Base-by-base conservation (phyloP, 1,140 invertebrate genomes). In the Lysiphlebus fabarum region DNA sequence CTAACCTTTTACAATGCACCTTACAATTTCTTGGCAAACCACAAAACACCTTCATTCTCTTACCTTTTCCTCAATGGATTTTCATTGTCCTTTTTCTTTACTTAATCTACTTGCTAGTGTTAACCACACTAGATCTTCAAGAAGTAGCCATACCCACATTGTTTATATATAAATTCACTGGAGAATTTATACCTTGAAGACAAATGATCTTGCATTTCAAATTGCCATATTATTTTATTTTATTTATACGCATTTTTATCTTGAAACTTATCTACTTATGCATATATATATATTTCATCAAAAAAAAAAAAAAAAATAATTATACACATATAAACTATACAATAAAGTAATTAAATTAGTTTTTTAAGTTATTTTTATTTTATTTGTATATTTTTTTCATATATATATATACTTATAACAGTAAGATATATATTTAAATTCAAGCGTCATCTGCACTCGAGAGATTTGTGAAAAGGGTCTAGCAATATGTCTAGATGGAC, bases 1-100 rank as follows among this genome's bases (percentile, higher is more conserved):
- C 17, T 17, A 59, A 53, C 50, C 58, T 60, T 44, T 49, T 54
- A 49, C 45, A 37, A 49, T 17, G n/a, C 58, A 8, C 44, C 14
- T 38, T 44, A 47, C 44, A 47, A 44, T 43, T 42, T 42, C 51
- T 26, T 55, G 43, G 37, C 36, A 45, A 60, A 43, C 58, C 58
- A 17, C 58, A 60, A 55, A 56, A 43, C 40, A 41, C 40, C 55
- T 45, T 50, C 44, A 55, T 26, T 26, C 17, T 26, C 17, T 26
- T 26, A 26, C 17, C 17, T 4, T 26, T 26, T 26, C 53, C 11
- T 44, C 58, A 44, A 60, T 60, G 53, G 49, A 55, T 44, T 55
- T 38, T 12, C 12, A 49, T n/a, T 37, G 17, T 50, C 37, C 17
- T 26, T 26, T 4, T 26, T 26, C 17, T 26, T 26, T 26, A 26